Conservation (phyloP, 2,888 invertebrate genomes). For the Epicampocera succincta region DNA sequence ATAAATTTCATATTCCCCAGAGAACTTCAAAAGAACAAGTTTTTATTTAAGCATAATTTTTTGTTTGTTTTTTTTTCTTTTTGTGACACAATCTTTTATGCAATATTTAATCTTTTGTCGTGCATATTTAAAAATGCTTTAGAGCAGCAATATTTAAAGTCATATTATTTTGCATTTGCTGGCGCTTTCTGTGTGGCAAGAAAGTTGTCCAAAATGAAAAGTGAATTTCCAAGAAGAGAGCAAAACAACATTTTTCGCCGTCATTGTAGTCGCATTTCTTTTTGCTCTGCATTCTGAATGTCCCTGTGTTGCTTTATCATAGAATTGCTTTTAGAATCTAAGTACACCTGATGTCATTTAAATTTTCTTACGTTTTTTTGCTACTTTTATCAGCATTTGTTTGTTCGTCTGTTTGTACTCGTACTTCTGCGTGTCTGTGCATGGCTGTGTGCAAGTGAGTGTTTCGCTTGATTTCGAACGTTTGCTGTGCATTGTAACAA, state of each 20-base stretch:
- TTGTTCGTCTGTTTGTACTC: too few species aligned
- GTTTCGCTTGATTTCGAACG: slow-evolving; percentile 60
- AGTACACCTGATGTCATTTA: slow-evolving; percentile 66
- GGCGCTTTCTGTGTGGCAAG: not conserved
- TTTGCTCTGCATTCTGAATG: slow-evolving; percentile 41
- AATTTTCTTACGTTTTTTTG: slow-evolving; percentile 1
- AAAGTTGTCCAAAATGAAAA: slow-evolving; percentile 23
- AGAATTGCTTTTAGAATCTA: slow-evolving; percentile 59
- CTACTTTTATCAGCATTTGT: not conserved
- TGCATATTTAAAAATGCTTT: slow-evolving; percentile 18
- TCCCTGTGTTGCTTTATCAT: slow-evolving; percentile 58
- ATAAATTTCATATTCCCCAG: too few species aligned
- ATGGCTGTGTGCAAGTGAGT: too few species aligned
- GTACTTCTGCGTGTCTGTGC: too few species aligned
- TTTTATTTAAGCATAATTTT: too few species aligned
- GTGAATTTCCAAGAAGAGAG: slow-evolving; percentile 8
- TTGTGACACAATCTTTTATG: not conserved
- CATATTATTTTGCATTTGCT: slow-evolving; percentile 29
- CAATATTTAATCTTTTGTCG: not conserved
- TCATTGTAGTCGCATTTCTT: not conserved
- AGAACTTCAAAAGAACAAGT: too few species aligned
- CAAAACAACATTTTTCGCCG: not conserved
- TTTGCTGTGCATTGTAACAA: slow-evolving; percentile 41
- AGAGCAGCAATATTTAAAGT: slow-evolving; percentile 18
- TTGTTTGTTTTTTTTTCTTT: too few species aligned